Evolutionary conservation across 2,797 vertebrate genomes (phyloP).

Genomic region (Mionectes olivaceus): DNA sequence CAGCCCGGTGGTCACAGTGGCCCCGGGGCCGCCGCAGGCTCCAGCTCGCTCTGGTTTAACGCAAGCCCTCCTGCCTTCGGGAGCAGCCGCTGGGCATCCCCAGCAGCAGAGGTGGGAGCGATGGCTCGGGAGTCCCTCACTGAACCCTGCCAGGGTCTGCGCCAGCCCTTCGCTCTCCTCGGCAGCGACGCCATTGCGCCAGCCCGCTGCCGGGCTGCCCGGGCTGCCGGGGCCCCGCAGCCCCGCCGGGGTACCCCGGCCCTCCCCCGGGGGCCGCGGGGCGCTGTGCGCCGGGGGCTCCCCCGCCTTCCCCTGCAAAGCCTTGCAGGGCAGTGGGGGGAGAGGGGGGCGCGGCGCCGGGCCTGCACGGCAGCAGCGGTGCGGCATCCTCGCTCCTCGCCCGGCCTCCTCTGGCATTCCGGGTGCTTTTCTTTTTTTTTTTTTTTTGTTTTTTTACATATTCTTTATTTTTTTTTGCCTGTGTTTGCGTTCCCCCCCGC

Average conservation of each 20-base stretch:
- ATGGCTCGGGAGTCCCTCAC: background rate
- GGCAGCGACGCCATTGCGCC: background rate
- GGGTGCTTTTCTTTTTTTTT: background rate
- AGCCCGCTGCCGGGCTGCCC: background rate
- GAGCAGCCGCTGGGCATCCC: background rate
- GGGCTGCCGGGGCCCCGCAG: background rate
- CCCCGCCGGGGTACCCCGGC: background rate
- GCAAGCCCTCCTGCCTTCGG: background rate
- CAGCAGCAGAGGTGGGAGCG: background rate
- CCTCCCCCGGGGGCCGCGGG: background rate
- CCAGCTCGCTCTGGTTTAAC: background rate
- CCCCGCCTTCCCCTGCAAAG: background rate
- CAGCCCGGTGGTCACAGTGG: background rate
- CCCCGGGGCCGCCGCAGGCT: background rate
- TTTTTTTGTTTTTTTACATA: too few species aligned
- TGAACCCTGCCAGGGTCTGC: background rate
- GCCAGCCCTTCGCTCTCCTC: fast-evolving
- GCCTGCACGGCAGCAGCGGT: constrained; percentile 2
- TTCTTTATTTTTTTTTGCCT: background rate
- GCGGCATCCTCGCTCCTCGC: background rate
- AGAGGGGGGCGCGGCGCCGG: background rate
- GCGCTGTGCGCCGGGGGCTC: background rate
- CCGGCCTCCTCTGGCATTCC: background rate
- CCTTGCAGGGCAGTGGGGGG: background rate
- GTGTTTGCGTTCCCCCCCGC: background rate